Evolutionary conservation across 2,113 vertebrate species (phyloP).

Genomic region (Anser cygnoides): DNA sequence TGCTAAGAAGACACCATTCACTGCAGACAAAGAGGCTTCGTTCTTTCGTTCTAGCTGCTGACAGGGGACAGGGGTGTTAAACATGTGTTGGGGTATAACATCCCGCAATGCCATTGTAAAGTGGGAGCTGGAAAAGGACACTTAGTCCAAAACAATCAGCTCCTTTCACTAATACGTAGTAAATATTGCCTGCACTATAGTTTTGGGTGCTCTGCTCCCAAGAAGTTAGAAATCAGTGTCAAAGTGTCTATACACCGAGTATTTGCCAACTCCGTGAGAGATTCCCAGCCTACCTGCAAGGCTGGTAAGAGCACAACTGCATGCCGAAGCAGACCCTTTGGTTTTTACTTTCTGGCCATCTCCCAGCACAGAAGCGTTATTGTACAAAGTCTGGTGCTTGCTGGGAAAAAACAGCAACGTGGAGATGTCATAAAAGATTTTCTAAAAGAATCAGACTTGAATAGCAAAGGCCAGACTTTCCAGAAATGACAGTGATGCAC

Average conservation of each 20-base stretch:
- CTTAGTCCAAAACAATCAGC: background rate
- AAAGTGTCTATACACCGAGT: background rate
- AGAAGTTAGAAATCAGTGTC: background rate
- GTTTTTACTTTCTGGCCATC: background rate
- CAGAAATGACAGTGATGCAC: background rate
- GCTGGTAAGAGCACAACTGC: background rate
- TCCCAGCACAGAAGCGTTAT: background rate
- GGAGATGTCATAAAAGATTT: background rate
- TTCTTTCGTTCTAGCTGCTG: background rate
- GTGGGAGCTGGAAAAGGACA: constrained; percentile 12
- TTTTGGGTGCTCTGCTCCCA: constrained; percentile 30
- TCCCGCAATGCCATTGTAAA: background rate
- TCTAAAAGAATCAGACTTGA: background rate
- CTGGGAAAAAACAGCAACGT: background rate
- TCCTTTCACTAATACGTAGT: constrained; percentile 12
- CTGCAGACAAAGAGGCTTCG: background rate
- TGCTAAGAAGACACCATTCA: background rate
- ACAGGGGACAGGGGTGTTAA: constrained; percentile 29
- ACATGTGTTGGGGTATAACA: background rate
- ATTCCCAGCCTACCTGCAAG: background rate
- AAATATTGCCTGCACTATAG: background rate
- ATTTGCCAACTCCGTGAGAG: constrained; percentile 21
- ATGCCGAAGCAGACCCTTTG: background rate
- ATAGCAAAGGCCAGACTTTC: background rate
- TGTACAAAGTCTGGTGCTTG: background rate